These are phyloP conservation scores for Sesia bembeciformis DNA, from an alignment of 2,888 invertebrate species.

Conservation along the genomic window DNA sequence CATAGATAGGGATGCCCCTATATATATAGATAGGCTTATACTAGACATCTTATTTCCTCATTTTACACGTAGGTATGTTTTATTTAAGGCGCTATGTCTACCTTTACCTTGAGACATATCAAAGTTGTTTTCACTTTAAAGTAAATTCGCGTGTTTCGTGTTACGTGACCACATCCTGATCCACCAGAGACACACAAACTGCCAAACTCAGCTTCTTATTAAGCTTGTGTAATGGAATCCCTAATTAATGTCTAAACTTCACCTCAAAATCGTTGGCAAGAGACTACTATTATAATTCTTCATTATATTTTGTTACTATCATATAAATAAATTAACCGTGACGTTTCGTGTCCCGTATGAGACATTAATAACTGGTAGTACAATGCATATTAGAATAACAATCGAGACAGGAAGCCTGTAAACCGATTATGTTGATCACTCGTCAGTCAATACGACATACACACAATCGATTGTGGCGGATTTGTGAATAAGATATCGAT, in stretches of 20 bases:
- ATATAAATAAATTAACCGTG: slow-evolving; percentile 43
- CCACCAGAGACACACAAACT: slow-evolving; percentile 28
- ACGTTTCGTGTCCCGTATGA: slow-evolving; percentile 31
- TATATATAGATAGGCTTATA: no score
- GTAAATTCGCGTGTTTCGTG: slow-evolving; percentile 10
- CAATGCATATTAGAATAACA: slow-evolving; percentile 60
- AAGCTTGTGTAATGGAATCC: slow-evolving; percentile 32
- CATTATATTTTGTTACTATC: slow-evolving; percentile 11
- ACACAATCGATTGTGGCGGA: slow-evolving; percentile 55
- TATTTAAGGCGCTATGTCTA: no score
- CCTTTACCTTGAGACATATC: not conserved
- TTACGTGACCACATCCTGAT: slow-evolving; percentile 27
- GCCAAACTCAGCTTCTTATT: slow-evolving; percentile 29
- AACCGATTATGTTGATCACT: slow-evolving; percentile 66
- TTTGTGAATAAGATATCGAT: slow-evolving; percentile 53
- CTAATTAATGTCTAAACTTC: slow-evolving; percentile 51
- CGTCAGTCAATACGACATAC: slow-evolving; percentile 56
- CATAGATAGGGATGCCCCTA: no score
- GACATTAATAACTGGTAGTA: slow-evolving; percentile 64
- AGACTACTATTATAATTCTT: slow-evolving; percentile 30
- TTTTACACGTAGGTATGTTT: no score
- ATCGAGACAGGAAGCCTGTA: slow-evolving; percentile 59
- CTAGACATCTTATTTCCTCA: no score
- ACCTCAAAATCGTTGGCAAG: slow-evolving; percentile 29
- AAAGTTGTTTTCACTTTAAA: slow-evolving; percentile 2